Evolutionary conservation across 2,113 vertebrate species (phyloP).

Genomic region (Rutilus rutilus): DNA sequence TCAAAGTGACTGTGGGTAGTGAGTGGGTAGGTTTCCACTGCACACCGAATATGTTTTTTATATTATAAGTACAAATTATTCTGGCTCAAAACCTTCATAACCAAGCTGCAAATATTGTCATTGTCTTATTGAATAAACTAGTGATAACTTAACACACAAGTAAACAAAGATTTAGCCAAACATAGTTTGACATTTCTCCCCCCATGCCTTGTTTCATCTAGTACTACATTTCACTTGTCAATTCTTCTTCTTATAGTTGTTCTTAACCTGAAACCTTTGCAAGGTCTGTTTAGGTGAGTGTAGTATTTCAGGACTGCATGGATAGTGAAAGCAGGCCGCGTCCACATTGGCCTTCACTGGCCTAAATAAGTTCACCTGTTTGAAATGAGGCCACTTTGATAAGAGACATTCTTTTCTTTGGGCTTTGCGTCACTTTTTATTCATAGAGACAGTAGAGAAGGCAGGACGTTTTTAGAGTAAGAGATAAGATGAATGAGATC

Average conservation of each 20-base stretch:
- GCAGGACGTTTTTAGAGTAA: neutral
- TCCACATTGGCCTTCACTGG: slow-evolving; percentile 23
- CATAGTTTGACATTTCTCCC: neutral
- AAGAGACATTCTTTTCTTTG: neutral
- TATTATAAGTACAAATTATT: neutral
- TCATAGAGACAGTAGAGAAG: neutral
- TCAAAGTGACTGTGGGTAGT: neutral
- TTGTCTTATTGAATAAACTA: neutral
- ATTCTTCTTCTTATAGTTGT: neutral
- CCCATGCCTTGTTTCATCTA: neutral
- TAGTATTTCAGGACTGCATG: slow-evolving; percentile 9
- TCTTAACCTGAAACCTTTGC: slow-evolving; percentile 14
- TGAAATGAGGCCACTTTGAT: slow-evolving; percentile 29
- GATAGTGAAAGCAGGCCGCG: slow-evolving; percentile 5
- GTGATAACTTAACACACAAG: neutral
- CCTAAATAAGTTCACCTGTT: slow-evolving; percentile 29
- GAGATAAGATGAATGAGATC: neutral
- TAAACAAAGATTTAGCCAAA: neutral
- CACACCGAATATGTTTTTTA: neutral
- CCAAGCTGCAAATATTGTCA: neutral
- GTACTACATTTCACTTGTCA: neutral
- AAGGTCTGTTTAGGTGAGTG: slow-evolving; percentile 5
- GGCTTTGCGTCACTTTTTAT: slow-evolving; percentile 25
- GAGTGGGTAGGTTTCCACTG: neutral
- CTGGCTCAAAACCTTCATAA: neutral